Conservation (phyloP, 2,888 invertebrate species). For the Aplocera efformata region DNA sequence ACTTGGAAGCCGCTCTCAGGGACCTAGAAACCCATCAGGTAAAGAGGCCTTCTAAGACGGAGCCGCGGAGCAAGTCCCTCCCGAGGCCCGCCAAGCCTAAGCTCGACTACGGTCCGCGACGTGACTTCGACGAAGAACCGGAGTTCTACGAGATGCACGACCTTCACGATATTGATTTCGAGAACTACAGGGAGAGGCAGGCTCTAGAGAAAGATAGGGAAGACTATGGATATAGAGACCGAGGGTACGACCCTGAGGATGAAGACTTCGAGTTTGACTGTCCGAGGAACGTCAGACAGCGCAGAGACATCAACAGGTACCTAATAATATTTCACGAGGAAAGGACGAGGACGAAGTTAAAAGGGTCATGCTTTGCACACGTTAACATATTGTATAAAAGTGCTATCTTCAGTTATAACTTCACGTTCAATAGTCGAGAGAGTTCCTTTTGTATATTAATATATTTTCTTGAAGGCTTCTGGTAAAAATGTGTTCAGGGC, state of each 20-base stretch:
- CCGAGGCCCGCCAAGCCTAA: slow-evolving; percentile 59
- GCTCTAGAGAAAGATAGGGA: slow-evolving; percentile 54
- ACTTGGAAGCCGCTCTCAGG: slow-evolving; percentile 66
- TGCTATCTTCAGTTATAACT: too few relatives aligned
- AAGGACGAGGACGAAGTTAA: too few relatives aligned
- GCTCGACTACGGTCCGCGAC: slow-evolving; percentile 54
- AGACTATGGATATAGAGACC: slow-evolving; percentile 50
- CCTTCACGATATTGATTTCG: slow-evolving; percentile 65
- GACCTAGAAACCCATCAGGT: slow-evolving; percentile 63
- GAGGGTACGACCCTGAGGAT: slow-evolving; percentile 68
- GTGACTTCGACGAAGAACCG: slow-evolving; percentile 58
- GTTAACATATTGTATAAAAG: too few relatives aligned
- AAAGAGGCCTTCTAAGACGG: slow-evolving; percentile 49
- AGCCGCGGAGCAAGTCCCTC: slow-evolving; percentile 61
- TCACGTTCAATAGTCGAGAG: too few relatives aligned
- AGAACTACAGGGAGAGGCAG: slow-evolving; percentile 74
- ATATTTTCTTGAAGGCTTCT: too few relatives aligned
- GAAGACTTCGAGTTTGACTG: slow-evolving; percentile 66
- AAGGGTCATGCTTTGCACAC: too few relatives aligned
- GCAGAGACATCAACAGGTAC: slow-evolving; percentile 45
- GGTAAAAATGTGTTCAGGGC: slow-evolving; percentile 31
- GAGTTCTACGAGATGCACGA: slow-evolving; percentile 71
- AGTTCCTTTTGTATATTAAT: too few relatives aligned
- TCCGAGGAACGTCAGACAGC: slow-evolving; percentile 43
- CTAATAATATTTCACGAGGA: background rate